A percentile compares a stretch with the other conserved stretches of the same genome.
phyloP scores from a whole-genome alignment of 23 tunicate species.

The Trididemnum clinides region DNA sequence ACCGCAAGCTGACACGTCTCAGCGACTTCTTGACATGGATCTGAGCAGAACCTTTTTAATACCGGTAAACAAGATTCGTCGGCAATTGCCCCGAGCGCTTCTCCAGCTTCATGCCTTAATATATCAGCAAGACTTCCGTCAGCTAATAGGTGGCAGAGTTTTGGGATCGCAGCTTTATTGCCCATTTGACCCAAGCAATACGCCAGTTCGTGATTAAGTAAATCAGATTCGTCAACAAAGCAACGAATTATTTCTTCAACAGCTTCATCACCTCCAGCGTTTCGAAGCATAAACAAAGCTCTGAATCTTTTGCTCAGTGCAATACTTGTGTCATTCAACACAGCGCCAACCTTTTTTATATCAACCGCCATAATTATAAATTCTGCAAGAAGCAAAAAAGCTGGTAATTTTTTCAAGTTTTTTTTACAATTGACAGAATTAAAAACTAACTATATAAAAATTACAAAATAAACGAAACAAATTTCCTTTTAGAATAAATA shows the following conservation, averaged over 20 bases:
- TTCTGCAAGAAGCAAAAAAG: too few species aligned
- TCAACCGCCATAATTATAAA: constrained; percentile 51
- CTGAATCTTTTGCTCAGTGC: constrained; percentile 74
- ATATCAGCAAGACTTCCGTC: constrained; percentile 64
- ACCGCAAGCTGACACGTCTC: constrained; percentile 94
- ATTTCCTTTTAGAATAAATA: too few species aligned
- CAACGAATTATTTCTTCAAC: constrained; percentile 75
- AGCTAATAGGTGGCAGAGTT: constrained; percentile 41
- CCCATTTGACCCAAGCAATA: constrained; percentile 98
- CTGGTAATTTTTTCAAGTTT: too few species aligned
- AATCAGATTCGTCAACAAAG: constrained; percentile 83
- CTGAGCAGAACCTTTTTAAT: constrained; percentile 50
- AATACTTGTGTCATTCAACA: constrained; percentile 62
- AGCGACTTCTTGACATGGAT: constrained; percentile 72
- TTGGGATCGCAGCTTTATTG: constrained; percentile 65
- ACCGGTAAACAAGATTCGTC: constrained; percentile 29
- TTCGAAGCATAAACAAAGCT: constrained; percentile 90
- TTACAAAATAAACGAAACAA: too few species aligned
- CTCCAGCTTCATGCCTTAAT: constrained; percentile 94
- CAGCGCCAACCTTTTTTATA: constrained; percentile 38
- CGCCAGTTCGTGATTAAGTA: constrained; percentile 97
- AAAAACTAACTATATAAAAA: too few species aligned
- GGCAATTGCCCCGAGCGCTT: constrained; percentile 94
- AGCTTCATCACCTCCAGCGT: constrained; percentile 61
- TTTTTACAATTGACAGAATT: too few species aligned